Evolutionary conservation across 2,888 invertebrate genomes (phyloP).

Genomic region (Ectropis crepuscularia): DNA sequence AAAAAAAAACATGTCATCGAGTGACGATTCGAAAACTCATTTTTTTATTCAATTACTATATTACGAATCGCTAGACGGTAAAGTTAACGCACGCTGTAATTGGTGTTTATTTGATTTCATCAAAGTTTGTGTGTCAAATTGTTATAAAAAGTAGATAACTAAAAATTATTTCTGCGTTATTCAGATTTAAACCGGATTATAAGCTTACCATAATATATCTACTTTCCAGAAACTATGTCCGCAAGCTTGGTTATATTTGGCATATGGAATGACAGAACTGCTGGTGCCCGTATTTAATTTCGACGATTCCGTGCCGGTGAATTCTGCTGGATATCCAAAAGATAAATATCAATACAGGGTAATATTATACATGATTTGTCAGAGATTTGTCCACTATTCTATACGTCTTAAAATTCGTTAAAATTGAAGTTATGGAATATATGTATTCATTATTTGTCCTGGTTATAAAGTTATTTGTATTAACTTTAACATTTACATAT

Average conservation of each 20-base stretch:
- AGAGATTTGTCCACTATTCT: background rate
- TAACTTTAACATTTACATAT: background rate
- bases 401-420: background rate
- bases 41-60: no score
- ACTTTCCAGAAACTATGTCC: conserved; percentile 47
- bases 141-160: no score
- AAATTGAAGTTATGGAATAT: no score
- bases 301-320: conserved; percentile 45
- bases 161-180: no score
- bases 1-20: no score
- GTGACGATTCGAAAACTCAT: no score
- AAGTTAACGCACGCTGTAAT: no score
- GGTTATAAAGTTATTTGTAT: background rate
- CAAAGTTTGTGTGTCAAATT: no score
- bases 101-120: no score
- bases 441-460: no score
- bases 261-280: conserved; percentile 60
- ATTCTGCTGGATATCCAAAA: conserved; percentile 49
- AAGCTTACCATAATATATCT: background rate
- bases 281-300: conserved; percentile 55
- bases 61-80: no score
- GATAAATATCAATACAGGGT: conserved; percentile 51
- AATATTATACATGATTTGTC: conserved; percentile 1
- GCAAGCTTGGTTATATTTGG: conserved; percentile 47
- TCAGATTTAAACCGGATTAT: no score